Conservation (phyloP, 2,797 vertebrate species). For the Varecia variegata region DNA sequence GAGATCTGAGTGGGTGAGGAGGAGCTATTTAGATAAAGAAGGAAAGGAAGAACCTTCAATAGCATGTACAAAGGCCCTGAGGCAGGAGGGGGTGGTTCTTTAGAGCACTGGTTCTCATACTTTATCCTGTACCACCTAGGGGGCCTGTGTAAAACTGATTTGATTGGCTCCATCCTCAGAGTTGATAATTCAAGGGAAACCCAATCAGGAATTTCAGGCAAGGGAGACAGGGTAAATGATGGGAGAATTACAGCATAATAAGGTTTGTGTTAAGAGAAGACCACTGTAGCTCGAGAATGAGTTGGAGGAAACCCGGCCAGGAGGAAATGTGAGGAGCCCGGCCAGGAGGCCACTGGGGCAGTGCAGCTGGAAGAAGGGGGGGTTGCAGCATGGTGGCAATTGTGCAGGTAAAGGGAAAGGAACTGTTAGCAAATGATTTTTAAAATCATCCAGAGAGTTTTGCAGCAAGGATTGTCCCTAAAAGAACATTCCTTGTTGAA, state of each 20-base stretch:
- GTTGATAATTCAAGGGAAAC: not conserved
- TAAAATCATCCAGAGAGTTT: not conserved
- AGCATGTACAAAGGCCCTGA: not conserved
- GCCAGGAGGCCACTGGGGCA: not conserved
- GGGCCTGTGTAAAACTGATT: not conserved
- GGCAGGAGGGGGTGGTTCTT: not conserved
- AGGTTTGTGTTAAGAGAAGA: not conserved
- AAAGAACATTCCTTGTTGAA: not conserved
- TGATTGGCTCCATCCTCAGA: not conserved
- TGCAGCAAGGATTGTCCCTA: not conserved
- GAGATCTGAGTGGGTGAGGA: not conserved
- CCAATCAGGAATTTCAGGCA: not conserved
- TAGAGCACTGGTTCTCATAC: not conserved
- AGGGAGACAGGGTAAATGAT: not conserved
- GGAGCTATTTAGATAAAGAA: not conserved
- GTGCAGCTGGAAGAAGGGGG: not conserved
- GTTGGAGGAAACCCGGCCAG: not conserved
- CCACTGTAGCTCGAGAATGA: not conserved
- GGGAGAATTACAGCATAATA: not conserved
- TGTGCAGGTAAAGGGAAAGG: not conserved
- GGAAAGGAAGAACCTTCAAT: not conserved
- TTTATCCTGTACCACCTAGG: not conserved
- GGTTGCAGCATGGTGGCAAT: not conserved
- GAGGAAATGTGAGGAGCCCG: no score
- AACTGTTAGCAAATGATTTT: not conserved